These are phyloP conservation scores for Gavialis gangeticus DNA, from an alignment of 2,113 vertebrate species.

Conservation along the genomic window DNA sequence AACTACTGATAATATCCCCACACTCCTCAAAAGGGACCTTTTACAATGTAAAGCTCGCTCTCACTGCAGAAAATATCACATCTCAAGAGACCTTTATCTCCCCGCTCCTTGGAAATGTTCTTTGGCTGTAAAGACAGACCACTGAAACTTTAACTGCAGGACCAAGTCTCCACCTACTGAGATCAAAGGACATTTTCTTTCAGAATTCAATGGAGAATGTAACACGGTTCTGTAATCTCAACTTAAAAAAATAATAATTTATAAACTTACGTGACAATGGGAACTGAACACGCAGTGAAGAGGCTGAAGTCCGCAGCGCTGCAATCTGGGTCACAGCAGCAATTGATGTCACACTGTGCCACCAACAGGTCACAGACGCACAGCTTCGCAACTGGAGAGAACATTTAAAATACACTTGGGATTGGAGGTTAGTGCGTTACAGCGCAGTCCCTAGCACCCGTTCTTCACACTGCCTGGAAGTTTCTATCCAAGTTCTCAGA, in stretches of 20 bases:
- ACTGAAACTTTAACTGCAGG: background rate
- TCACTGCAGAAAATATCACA: background rate
- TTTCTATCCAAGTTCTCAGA: rapidly evolving
- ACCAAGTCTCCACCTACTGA: background rate
- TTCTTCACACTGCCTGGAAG: background rate
- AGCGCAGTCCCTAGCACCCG: background rate
- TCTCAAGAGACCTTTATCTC: background rate
- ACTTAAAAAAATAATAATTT: rapidly evolving
- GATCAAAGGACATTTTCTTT: background rate
- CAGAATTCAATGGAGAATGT: background rate
- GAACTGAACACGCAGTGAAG: slow-evolving; percentile 83
- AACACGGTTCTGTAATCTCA: rapidly evolving
- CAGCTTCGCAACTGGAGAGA: slow-evolving; percentile 76
- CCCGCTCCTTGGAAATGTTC: background rate
- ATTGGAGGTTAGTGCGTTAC: rapidly evolving
- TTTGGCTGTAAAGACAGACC: background rate
- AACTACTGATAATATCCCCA: background rate
- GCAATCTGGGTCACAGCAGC: slow-evolving; percentile 89
- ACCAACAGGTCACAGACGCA: slow-evolving; percentile 85
- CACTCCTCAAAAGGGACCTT: background rate
- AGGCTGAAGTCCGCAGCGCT: slow-evolving; percentile 76
- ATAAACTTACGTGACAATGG: slow-evolving; percentile 82
- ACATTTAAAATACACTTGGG: background rate
- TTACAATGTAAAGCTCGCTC: background rate
- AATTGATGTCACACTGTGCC: slow-evolving; percentile 83